Evolutionary conservation across 2,797 vertebrate genomes (phyloP).

Genomic region (Clarias fuscus): DNA sequence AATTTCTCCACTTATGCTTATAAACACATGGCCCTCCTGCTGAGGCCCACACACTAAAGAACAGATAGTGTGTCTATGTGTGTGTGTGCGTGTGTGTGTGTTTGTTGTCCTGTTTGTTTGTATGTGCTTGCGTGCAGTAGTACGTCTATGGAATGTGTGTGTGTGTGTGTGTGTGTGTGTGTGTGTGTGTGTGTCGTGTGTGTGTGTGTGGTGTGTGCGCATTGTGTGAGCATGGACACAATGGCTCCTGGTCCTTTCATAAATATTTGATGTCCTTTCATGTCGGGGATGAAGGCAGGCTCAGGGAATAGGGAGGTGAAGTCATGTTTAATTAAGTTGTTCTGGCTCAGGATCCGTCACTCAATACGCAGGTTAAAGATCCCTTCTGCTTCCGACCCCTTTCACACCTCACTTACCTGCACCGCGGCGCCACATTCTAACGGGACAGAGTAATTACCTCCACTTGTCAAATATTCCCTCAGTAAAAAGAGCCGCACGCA

Average conservation of each 20-base stretch:
- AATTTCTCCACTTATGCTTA: conserved; percentile 75
- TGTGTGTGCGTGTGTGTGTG: conserved; percentile 24
- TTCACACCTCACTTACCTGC: conserved; percentile 57
- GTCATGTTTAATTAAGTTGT: conserved; percentile 63
- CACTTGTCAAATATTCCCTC: conserved; percentile 61
- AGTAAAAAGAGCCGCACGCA: conserved; percentile 46
- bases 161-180: conserved; percentile 55
- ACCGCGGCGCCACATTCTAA: conserved; percentile 46
- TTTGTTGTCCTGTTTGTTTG: conserved; percentile 26
- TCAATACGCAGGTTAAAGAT: conserved; percentile 60
- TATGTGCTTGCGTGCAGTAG: conserved; percentile 13
- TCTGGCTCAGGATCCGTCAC: conserved; percentile 56
- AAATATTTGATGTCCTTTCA: conserved; percentile 72
- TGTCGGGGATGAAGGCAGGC: conserved; percentile 45
- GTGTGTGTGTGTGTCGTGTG: conserved; percentile 65
- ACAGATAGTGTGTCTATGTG: conserved; percentile 65
- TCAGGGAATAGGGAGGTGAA: conserved; percentile 51
- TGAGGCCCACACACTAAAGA: conserved; percentile 66
- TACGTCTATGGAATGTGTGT: conserved; percentile 59
- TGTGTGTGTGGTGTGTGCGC: conserved; percentile 39
- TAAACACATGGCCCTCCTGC: conserved; percentile 73
- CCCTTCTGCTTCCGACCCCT: conserved; percentile 53
- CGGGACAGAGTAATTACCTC: conserved; percentile 54
- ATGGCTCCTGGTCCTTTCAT: conserved; percentile 68
- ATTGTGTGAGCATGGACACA: conserved; percentile 43